These are phyloP conservation scores for Rhinella marina DNA, from an alignment of 2,797 vertebrate species.

Conservation along the genomic window DNA sequence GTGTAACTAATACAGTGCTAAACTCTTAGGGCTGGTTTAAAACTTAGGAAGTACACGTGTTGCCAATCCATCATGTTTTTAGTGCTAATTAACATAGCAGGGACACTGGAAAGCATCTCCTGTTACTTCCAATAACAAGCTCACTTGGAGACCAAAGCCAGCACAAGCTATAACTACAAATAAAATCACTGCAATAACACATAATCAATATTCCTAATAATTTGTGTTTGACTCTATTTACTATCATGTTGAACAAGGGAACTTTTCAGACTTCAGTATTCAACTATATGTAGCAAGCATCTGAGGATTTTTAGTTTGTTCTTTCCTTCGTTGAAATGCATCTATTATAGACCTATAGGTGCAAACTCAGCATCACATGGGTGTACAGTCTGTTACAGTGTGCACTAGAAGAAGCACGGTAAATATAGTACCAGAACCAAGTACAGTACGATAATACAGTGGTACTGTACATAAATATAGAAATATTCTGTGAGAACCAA, in stretches of 20 bases:
- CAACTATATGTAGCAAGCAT: no score
- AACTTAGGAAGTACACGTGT: conserved; percentile 84
- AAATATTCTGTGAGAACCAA: no score
- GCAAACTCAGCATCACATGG: no score
- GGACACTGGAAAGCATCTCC: conserved; percentile 79
- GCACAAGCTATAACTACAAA: conserved; percentile 60
- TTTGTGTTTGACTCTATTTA: no score
- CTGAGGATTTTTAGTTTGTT: no score
- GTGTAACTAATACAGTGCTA: conserved; percentile 83
- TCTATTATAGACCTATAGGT: no score
- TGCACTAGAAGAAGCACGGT: no score
- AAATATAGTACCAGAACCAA: no score
- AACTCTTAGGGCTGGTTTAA: conserved; percentile 79
- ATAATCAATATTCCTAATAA: neutral
- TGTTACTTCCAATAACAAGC: conserved; percentile 76
- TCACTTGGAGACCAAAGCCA: conserved; percentile 67
- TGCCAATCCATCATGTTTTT: conserved; percentile 86
- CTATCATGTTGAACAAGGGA: neutral
- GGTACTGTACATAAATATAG: no score
- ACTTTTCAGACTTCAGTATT: neutral
- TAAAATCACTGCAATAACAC: neutral
- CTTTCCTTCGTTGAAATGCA: no score
- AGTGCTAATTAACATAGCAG: conserved; percentile 93
- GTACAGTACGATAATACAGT: no score
- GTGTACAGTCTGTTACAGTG: no score